These are phyloP conservation scores for Daphoenositta chrysoptera DNA, from an alignment of 2,113 vertebrate species.

Conservation along the genomic window DNA sequence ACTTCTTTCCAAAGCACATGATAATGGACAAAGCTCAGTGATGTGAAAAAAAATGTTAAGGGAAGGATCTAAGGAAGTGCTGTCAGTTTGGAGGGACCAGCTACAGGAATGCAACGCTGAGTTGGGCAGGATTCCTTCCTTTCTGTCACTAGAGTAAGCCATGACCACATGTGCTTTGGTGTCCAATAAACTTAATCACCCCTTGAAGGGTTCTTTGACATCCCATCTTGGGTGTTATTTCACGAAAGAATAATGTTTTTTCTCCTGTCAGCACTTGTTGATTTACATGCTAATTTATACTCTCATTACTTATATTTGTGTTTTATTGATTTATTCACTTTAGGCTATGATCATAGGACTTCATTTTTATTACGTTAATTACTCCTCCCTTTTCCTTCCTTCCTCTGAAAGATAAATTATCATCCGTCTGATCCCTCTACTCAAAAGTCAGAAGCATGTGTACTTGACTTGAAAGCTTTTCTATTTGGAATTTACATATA, in stretches of 20 bases:
- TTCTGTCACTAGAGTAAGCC: not conserved
- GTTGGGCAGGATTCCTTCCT: not conserved
- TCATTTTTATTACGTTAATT: slow-evolving; percentile 1
- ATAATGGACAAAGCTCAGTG: slow-evolving; percentile 39
- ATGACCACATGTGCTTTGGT: not conserved
- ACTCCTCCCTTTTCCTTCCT: not conserved
- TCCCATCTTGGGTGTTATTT: not conserved
- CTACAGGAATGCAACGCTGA: not conserved
- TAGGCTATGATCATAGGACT: not conserved
- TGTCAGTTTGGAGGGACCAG: not conserved
- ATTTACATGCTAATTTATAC: not conserved
- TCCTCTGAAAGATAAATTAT: not conserved
- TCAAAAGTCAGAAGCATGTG: not conserved
- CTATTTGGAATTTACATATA: slow-evolving; percentile 36
- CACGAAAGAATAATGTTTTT: not conserved
- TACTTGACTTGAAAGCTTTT: slow-evolving; percentile 43
- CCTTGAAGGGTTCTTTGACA: not conserved
- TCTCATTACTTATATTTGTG: not conserved
- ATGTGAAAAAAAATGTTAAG: slow-evolving; percentile 1
- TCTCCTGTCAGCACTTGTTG: not conserved
- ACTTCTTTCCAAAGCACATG: slow-evolving; percentile 9
- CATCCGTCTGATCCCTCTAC: not conserved
- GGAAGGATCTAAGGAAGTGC: not conserved
- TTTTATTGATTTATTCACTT: slow-evolving; percentile 2
- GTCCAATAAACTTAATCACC: not conserved